A percentile compares a stretch with the other conserved stretches of the same genome.
Conservation (phyloP, 2,888 invertebrate genomes). For the Rotaria socialis region DNA sequence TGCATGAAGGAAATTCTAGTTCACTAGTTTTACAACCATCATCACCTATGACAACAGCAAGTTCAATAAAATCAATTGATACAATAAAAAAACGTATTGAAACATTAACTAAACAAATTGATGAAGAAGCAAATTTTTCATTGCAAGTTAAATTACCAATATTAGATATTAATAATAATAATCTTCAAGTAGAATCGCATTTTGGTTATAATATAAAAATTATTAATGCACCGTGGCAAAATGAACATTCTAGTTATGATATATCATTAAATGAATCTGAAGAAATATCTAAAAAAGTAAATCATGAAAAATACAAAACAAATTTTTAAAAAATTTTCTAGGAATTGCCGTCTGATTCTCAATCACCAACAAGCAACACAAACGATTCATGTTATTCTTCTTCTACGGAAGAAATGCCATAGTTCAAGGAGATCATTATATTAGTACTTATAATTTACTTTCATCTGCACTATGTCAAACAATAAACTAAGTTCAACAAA, state of each 20-base stretch:
- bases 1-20: not conserved
- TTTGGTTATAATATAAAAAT: not conserved
- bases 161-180: not conserved
- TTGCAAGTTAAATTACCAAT: slow-evolving; percentile 25
- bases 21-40: not conserved
- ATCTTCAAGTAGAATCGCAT: not conserved
- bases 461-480: not conserved
- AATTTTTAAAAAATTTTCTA: not conserved
- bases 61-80: not conserved
- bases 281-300: not conserved
- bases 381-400: not conserved
- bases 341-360: not conserved
- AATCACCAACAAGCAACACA: not conserved
- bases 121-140: not conserved
- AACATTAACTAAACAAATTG: slow-evolving; percentile 5
- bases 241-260: not conserved
- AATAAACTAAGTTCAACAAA: no score
- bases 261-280: not conserved
- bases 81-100: not conserved
- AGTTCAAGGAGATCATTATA: not conserved
- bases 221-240: not conserved
- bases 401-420: not conserved
- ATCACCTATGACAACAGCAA: not conserved
- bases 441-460: not conserved
- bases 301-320: not conserved